Percentiles rank a stretch among this genome's conserved stretches.
Conservation (phyloP, 1,140 invertebrate genomes). For the Pseudomyrmex concolor region DNA sequence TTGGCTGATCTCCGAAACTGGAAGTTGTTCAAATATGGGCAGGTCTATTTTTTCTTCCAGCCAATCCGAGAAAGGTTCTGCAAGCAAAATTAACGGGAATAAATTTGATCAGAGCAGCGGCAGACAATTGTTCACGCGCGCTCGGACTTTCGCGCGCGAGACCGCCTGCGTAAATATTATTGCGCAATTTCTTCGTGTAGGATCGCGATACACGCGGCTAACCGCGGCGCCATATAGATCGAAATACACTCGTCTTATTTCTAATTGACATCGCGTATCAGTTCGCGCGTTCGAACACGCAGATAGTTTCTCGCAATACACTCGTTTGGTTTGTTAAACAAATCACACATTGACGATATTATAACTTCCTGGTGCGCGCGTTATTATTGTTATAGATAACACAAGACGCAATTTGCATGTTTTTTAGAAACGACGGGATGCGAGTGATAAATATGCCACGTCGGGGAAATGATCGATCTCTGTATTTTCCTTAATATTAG, state of each 20-base stretch:
- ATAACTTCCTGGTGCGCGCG: conserved; percentile 25
- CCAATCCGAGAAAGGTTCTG: conserved; percentile 90
- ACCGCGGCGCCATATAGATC: conserved; percentile 11
- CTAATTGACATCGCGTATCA: conserved; percentile 44
- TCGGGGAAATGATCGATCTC: conserved; percentile 11
- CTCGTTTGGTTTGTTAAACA: conserved; percentile 11
- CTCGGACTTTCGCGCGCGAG: not conserved
- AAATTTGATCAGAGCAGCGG: conserved; percentile 25
- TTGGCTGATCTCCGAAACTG: conserved; percentile 84
- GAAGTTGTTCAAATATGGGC: conserved; percentile 88
- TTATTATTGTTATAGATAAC: conserved; percentile 18
- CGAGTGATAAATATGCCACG: not conserved
- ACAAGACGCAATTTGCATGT: conserved; percentile 21
- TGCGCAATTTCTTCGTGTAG: conserved; percentile 3
- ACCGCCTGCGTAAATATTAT: not conserved
- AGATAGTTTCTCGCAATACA: conserved; percentile 18
- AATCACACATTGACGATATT: conserved; percentile 36
- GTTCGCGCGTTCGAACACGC: not conserved
- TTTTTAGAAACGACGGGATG: not conserved
- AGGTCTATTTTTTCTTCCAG: conserved; percentile 89
- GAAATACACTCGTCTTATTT: conserved; percentile 16
- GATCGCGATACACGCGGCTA: not conserved
- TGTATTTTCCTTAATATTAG: conserved; percentile 5
- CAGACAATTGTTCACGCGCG: not conserved
- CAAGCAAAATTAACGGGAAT: conserved; percentile 74